Evolutionary conservation across 2,113 vertebrate species (phyloP).

Genomic region (Bungarus multicinctus): DNA sequence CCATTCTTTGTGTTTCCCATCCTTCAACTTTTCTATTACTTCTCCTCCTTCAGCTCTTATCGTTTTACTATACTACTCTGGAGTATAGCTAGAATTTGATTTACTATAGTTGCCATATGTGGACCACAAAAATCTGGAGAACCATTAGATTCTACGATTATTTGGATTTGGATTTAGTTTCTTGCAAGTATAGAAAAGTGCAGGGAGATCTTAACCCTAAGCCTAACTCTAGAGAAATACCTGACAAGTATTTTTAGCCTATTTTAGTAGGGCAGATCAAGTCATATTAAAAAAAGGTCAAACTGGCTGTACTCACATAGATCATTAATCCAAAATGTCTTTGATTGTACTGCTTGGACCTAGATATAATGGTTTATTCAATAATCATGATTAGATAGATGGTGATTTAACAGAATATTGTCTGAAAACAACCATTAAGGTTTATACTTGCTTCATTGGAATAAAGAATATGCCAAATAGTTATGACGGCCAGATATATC

Average conservation of each 20-base stretch:
- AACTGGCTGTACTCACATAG: background rate
- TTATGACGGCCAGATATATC: background rate
- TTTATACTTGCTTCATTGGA: background rate
- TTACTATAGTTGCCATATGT: background rate
- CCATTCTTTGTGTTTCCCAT: background rate
- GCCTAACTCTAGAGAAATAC: background rate
- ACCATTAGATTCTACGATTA: background rate
- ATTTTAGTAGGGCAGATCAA: background rate
- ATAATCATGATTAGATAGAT: background rate
- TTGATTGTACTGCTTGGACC: background rate
- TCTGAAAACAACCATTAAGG: background rate
- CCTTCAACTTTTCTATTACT: background rate
- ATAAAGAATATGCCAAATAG: background rate
- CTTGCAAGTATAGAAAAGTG: background rate
- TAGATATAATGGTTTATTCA: background rate
- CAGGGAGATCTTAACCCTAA: background rate
- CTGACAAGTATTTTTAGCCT: background rate
- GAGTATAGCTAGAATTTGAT: background rate
- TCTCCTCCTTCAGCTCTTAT: background rate
- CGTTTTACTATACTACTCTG: background rate
- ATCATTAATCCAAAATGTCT: background rate
- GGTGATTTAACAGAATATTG: no score
- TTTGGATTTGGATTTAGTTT: background rate
- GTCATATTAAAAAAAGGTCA: background rate
- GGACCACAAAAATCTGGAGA: background rate